Evolutionary conservation across 2,113 vertebrate genomes (phyloP).

Genomic region (Trichechus manatus): DNA sequence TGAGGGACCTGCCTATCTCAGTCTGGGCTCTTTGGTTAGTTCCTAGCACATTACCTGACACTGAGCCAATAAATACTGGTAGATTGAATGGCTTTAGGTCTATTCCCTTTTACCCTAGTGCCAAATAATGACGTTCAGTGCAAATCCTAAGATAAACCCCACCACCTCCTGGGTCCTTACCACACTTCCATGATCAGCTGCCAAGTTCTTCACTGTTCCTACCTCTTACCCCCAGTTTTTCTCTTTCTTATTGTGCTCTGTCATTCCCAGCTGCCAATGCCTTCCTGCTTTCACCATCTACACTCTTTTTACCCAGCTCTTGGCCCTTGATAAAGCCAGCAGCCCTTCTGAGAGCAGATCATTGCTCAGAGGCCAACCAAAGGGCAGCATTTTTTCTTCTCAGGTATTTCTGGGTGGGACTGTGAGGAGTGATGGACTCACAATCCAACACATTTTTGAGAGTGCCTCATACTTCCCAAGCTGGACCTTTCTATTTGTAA

Average conservation of each 20-base stretch:
- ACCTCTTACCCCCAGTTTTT: background rate
- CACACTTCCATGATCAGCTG: background rate
- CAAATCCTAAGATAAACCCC: background rate
- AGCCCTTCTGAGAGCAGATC: background rate
- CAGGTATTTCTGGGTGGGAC: background rate
- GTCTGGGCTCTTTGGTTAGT: background rate
- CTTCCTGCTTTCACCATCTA: background rate
- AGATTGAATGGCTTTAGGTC: background rate
- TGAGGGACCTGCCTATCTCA: background rate
- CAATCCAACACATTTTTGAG: background rate
- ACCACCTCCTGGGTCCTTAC: background rate
- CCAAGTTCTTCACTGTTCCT: background rate
- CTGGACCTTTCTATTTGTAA: background rate
- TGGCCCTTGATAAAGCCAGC: background rate
- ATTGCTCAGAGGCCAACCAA: background rate
- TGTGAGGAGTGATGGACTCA: background rate
- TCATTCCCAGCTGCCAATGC: background rate
- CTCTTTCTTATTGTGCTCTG: background rate
- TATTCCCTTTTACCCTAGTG: constrained; percentile 27
- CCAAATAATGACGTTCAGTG: background rate
- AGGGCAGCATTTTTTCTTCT: background rate
- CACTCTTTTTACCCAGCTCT: background rate
- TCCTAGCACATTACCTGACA: background rate
- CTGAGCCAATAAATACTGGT: background rate
- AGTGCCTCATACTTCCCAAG: background rate